These are phyloP conservation scores for Orthosia cruda DNA, from an alignment of 2,888 invertebrate genomes.

Conservation along the genomic window DNA sequence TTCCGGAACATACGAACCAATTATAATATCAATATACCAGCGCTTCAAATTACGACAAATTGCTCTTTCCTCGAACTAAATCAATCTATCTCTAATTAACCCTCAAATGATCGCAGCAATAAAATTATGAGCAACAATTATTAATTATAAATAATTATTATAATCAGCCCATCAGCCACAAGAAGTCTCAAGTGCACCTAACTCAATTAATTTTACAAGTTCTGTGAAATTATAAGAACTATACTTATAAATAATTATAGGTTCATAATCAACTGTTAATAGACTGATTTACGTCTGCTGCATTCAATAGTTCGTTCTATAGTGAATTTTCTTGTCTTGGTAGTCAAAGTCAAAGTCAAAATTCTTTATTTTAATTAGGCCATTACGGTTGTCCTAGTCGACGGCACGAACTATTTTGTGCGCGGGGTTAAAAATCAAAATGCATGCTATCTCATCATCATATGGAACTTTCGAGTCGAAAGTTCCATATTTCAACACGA, in stretches of 20 bases:
- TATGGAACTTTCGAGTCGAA: too few relatives aligned
- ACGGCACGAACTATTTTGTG: too few relatives aligned
- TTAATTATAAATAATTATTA: constrained; percentile 34
- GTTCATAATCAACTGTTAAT: constrained; percentile 5
- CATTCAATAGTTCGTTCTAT: constrained; percentile 1
- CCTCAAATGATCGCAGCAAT: constrained; percentile 37
- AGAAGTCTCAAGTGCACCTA: constrained; percentile 35
- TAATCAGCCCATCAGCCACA: constrained; percentile 27
- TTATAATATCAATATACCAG: background rate
- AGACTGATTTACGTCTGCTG: background rate
- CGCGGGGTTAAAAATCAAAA: too few relatives aligned
- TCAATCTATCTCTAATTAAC: constrained; percentile 31
- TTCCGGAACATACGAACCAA: background rate
- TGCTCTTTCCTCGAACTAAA: constrained; percentile 22
- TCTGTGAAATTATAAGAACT: constrained; percentile 44
- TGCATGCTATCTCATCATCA: too few relatives aligned
- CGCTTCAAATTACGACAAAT: constrained; percentile 25
- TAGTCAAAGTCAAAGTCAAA: too few relatives aligned
- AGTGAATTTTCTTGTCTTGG: background rate
- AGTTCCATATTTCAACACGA: too few relatives aligned
- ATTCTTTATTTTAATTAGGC: too few relatives aligned
- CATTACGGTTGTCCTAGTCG: too few relatives aligned
- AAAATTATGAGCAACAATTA: constrained; percentile 42
- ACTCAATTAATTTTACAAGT: constrained; percentile 43
- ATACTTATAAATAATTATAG: constrained; percentile 7